Conservation (phyloP, 2,888 invertebrate species). For the Hemicrepidius hirtus region DNA sequence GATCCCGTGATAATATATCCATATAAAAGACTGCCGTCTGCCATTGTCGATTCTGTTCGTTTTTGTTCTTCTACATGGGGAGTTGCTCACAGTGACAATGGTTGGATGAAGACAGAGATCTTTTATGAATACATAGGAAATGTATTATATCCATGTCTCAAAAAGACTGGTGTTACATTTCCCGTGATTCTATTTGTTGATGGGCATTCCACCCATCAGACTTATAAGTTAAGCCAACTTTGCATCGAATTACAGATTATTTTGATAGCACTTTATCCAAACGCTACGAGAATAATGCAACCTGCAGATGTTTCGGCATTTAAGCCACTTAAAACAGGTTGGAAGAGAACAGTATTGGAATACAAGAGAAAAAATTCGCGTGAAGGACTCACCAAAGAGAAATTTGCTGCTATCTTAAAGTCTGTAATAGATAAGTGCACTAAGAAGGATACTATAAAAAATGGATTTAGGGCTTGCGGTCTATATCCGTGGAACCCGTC, state of each 20-base stretch:
- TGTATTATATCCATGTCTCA: constrained; percentile 36
- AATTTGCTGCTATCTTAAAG: not conserved
- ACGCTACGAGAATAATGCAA: constrained; percentile 50
- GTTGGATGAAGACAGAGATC: not conserved
- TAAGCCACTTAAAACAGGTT: constrained; percentile 57
- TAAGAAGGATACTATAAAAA: not conserved
- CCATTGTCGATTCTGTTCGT: not conserved
- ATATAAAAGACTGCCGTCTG: not conserved
- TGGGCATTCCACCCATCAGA: constrained; percentile 54
- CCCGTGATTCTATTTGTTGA: constrained; percentile 51
- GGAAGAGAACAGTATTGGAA: constrained; percentile 52
- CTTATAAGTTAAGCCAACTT: constrained; percentile 54
- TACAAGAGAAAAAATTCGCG: constrained; percentile 56
- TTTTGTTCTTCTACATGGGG: not conserved
- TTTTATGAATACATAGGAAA: constrained; percentile 59
- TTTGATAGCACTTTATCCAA: constrained; percentile 60
- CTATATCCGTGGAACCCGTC: not conserved
- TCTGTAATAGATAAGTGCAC: not conserved
- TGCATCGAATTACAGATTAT: constrained; percentile 58
- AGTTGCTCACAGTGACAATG: not conserved
- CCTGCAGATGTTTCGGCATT: constrained; percentile 56
- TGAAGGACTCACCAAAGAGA: not conserved
- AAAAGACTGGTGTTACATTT: constrained; percentile 27
- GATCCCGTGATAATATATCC: not conserved
- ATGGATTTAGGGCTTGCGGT: constrained; percentile 6